Evolutionary conservation across 2,888 invertebrate genomes (phyloP), one percentile per base, ranked within the genome.

Genomic region (Nomada goodeniana): DNA sequence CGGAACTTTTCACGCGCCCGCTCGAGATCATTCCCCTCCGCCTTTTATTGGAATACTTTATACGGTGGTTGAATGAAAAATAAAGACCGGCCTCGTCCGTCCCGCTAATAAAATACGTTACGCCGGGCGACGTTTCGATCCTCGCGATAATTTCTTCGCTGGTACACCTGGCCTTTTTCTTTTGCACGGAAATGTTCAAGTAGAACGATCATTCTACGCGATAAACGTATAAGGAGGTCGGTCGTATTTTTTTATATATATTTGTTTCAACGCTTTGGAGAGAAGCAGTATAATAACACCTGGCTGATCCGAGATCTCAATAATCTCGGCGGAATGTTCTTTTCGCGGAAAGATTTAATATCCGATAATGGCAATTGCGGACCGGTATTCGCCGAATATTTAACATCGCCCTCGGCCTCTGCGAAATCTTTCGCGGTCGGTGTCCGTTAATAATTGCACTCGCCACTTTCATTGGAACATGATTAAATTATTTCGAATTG

Each of bases 11-110:
- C 26, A 18, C 67, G 15, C 44, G 2, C 69, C 18, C 50, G 15
- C 26, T 5, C 2, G 20, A 20, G 44, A 61, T 61, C 44, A n/a
- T 42, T 13, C 11, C 11, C 63, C 29, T 13, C n/a, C 29, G 20
- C 53, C 52, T 71, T 76, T 80, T 70, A 79, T 81, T 69, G 59
- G 64, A 81, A 74, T 80, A 80, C 70, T 60, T 70, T 65, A 57
- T 59, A 52, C 18, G 23, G 2, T 10, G 42, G n/a, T 13, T 11
- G 3, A 44, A 18, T 26, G 59, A 44, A 59, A 76, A 79, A 69
- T 52, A 59, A 26, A 47, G n/a, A 44, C 63, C 42, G 10, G 11
- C 9, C 23, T n/a, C 47, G 50, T 20, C 20, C 42, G 42, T 77
- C 65, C 53, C 7, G 29, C 36, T 72, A 72, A 68, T 78, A 60